Percentiles rank a stretch among this genome's conserved stretches.
These are phyloP conservation scores for Epinotia demarniana DNA, from an alignment of 2,888 invertebrate genomes.

Conservation along the genomic window DNA sequence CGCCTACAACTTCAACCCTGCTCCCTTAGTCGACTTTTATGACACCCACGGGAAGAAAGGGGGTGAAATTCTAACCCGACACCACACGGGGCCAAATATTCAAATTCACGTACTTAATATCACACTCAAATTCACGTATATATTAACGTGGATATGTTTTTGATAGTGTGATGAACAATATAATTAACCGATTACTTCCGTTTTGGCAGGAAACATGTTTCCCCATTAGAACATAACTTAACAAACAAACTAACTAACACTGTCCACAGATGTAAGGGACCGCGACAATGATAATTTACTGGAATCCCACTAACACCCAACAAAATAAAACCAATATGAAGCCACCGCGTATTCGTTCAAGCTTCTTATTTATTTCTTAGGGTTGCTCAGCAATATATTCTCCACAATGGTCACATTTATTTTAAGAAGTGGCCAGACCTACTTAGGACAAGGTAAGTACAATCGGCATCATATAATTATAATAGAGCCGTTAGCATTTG, in stretches of 20 bases:
- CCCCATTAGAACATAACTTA: not conserved
- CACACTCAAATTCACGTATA: too few species aligned
- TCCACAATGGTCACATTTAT: not conserved
- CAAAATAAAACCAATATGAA: conserved; percentile 26
- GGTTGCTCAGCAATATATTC: conserved; percentile 13
- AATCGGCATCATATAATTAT: too few species aligned
- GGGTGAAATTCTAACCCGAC: too few species aligned
- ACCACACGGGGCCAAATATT: too few species aligned
- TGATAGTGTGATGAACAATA: not conserved
- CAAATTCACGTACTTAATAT: too few species aligned
- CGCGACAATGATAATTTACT: conserved; percentile 32
- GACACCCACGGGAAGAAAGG: too few species aligned
- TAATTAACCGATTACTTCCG: not conserved
- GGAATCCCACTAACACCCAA: conserved; percentile 19
- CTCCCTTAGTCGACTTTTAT: too few species aligned
- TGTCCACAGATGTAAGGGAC: conserved; percentile 27
- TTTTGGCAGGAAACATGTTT: not conserved
- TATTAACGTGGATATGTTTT: not conserved
- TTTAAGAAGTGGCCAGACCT: not conserved
- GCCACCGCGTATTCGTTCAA: conserved; percentile 35
- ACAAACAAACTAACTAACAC: not conserved
- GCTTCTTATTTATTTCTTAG: conserved; percentile 29
- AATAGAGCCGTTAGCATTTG: too few species aligned
- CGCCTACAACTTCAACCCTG: too few species aligned
- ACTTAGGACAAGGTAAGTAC: too few species aligned